Evolutionary conservation across 2,888 invertebrate species (phyloP).

Genomic region (Acrocyrtus sp.): DNA sequence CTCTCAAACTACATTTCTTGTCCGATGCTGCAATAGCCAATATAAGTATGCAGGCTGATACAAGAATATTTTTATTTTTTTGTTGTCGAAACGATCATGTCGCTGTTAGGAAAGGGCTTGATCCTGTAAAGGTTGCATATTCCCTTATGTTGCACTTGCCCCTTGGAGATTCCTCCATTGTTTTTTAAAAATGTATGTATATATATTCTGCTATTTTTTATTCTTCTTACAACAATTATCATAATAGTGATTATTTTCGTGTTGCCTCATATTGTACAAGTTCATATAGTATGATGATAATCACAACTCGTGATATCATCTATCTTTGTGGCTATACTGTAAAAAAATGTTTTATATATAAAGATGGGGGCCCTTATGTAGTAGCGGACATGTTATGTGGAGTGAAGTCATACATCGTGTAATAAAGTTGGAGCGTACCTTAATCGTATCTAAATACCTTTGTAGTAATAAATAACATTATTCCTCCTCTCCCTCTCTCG

Average conservation of each 20-base stretch:
- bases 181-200: too few species aligned
- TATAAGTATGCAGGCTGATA: background rate
- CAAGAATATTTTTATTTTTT: slow-evolving; percentile 4
- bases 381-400: background rate
- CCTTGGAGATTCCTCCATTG: slow-evolving; percentile 28
- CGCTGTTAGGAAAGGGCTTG: slow-evolving; percentile 12
- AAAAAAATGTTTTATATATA: too few species aligned
- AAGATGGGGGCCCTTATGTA: too few species aligned
- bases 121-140: slow-evolving; percentile 30
- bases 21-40: slow-evolving; percentile 4
- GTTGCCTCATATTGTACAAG: background rate
- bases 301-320: too few species aligned
- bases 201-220: slow-evolving; percentile 9
- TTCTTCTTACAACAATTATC: slow-evolving; percentile 11
- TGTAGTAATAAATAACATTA: slow-evolving; percentile 2
- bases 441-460: background rate
- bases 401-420: background rate
- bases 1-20: background rate
- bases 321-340: too few species aligned
- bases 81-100: background rate
- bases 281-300: background rate
- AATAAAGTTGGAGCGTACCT: background rate
- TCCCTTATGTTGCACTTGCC: slow-evolving; percentile 44
- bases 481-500: too few species aligned
- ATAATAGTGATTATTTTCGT: background rate